These are phyloP conservation scores for Aphelinus certus DNA, from an alignment of 1,140 invertebrate species.

Conservation along the genomic window DNA sequence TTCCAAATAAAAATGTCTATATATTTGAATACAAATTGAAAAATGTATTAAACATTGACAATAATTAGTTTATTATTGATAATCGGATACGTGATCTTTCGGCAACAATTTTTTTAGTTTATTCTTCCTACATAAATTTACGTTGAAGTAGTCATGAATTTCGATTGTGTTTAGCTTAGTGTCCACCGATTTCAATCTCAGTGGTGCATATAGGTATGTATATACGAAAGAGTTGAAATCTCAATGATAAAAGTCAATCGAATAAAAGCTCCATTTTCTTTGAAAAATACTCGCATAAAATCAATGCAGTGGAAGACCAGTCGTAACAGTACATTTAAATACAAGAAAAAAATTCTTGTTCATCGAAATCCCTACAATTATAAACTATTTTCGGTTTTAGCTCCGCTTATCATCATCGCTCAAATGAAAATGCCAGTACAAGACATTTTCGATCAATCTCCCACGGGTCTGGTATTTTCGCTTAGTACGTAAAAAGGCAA, in stretches of 20 bases:
- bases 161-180: slow-evolving; percentile 7
- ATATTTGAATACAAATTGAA: slow-evolving; percentile 5
- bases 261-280: slow-evolving; percentile 17
- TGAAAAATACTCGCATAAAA: slow-evolving; percentile 27
- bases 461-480: slow-evolving; percentile 1
- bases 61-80: slow-evolving; percentile 23
- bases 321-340: slow-evolving; percentile 24
- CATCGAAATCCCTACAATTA: slow-evolving; percentile 18
- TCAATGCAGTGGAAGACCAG: slow-evolving; percentile 39
- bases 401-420: slow-evolving; percentile 3
- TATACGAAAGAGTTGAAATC: slow-evolving; percentile 17
- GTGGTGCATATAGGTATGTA: neutral
- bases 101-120: neutral
- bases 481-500: neutral
- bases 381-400: slow-evolving; percentile 8
- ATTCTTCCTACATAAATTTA: slow-evolving; percentile 17
- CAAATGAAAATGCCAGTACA: slow-evolving; percentile 11
- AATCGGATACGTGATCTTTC: neutral
- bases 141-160: slow-evolving; percentile 20
- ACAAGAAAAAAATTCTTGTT: slow-evolving; percentile 29
- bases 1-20: slow-evolving; percentile 11
- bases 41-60: slow-evolving; percentile 27
- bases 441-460: slow-evolving; percentile 22
- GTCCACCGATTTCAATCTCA: neutral
- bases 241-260: slow-evolving; percentile 16